Evolutionary conservation across 2,113 vertebrate species (phyloP), one percentile per base, ranked within the genome.

Genomic region (Paraplagusia blochii): DNA sequence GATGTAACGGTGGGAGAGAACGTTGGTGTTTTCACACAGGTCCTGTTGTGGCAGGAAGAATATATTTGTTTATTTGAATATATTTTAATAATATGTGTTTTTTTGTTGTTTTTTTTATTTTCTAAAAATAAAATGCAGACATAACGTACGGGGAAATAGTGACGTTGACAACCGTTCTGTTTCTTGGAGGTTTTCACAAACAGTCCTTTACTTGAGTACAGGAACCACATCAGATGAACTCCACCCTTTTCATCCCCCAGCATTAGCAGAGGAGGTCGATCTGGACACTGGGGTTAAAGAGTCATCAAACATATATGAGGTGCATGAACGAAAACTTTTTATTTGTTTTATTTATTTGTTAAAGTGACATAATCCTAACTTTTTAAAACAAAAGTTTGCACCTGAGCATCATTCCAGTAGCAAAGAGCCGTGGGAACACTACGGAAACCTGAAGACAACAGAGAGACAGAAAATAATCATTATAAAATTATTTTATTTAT

Each of bases 221-320:
- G 74, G 59, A 86, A 85, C 68, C 74, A 67, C 58, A 91, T 22
- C 43, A 90, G 43, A 43, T 79, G 77, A 13, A 88, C 53, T 14
- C 72, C 79, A 53, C 85, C 87, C 16, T 47, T 85, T 40, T 88
- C 85, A 55, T 88, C 81, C 14, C 82, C 81, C 77, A 85, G 73
- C 5, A 87, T 39, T 60, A 85, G 62, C 39, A 88, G 49, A 16
- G 85, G 88, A 6, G 49, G 56, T 1, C 34, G 60, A 15, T 66
- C 79, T 42, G 67, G 52, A 63, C 40, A 44, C 88, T 86, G 60
- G 9, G 2, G 14, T 8, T 6, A 40, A 14, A 61, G 56, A 66
- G 9, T 4, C 8, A 18, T n/a, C 15, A 50, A 11, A 5, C 12
- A 34, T 63, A 53, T 33, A 55, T 64, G 8, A 5, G 11, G 34